Conservation (phyloP, 1,140 invertebrate species). For the Vanessa atalanta region DNA sequence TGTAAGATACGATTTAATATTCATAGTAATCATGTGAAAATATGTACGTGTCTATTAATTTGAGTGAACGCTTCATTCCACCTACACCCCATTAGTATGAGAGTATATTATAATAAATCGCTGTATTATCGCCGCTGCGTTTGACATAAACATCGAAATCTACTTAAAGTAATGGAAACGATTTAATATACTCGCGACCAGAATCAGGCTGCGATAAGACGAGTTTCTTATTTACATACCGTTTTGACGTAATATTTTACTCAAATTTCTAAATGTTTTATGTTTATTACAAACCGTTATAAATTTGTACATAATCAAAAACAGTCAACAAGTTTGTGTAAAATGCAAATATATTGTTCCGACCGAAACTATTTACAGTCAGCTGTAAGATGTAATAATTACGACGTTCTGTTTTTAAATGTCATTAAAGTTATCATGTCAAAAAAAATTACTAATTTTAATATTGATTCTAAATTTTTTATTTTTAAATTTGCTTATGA, state of each 20-base stretch:
- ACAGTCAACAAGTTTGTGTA: too few relatives aligned
- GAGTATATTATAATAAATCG: constrained; percentile 77
- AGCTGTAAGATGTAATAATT: too few relatives aligned
- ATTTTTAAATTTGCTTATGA: too few relatives aligned
- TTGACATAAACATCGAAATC: constrained; percentile 78
- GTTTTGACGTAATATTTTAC: constrained; percentile 25
- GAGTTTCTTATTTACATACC: constrained; percentile 33
- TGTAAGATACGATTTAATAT: not conserved
- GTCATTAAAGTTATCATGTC: too few relatives aligned
- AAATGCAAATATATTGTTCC: too few relatives aligned
- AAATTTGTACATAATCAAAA: too few relatives aligned
- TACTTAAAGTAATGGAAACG: constrained; percentile 78
- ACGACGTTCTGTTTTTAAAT: too few relatives aligned
- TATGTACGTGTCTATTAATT: constrained; percentile 29
- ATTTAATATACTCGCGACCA: constrained; percentile 62
- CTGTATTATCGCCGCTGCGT: constrained; percentile 70
- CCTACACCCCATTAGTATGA: constrained; percentile 61
- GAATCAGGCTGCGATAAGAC: constrained; percentile 67
- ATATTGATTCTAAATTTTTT: too few relatives aligned
- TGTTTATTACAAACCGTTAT: too few relatives aligned
- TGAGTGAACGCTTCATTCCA: constrained; percentile 40
- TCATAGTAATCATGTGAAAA: constrained; percentile 7
- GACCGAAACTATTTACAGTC: too few relatives aligned
- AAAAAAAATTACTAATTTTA: too few relatives aligned
- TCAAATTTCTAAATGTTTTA: constrained; percentile 14